Conservation (phyloP, 1,140 invertebrate genomes). For the Heliconius hewitsoni region DNA sequence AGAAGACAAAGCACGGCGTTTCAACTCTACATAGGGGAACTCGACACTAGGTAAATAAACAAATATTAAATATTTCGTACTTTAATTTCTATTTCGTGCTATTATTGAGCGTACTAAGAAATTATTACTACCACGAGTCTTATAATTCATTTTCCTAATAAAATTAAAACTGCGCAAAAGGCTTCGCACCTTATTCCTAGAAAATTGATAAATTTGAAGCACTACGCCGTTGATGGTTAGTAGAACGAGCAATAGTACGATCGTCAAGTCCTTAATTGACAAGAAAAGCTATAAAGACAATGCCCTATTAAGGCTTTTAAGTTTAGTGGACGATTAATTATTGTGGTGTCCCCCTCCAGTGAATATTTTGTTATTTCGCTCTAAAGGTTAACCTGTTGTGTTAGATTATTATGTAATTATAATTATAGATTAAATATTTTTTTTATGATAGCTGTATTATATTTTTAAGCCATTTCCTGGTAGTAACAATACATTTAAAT, state of each 20-base stretch:
- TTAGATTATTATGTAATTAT: no score
- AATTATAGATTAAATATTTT: no score
- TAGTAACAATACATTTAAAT: no score
- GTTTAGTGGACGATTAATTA: background rate
- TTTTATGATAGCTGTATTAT: no score
- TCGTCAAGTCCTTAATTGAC: conserved; percentile 13
- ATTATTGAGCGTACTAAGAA: background rate
- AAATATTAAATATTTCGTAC: no score
- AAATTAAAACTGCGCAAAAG: background rate
- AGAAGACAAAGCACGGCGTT: no score
- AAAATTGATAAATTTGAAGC: conserved; percentile 7
- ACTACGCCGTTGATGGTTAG: background rate
- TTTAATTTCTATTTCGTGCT: background rate
- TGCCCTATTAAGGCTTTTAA: background rate
- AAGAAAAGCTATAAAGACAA: conserved; percentile 16
- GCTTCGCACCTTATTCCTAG: background rate
- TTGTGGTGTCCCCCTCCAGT: background rate
- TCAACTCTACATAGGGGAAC: no score
- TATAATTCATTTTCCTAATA: background rate
- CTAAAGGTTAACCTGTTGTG: no score
- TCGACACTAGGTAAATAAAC: no score
- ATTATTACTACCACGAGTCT: no score
- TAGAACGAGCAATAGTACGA: background rate
- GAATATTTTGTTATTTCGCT: background rate
- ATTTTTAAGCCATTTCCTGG: no score